phyloP scores from a whole-genome alignment of 2,797 vertebrate genomes.

The Phoeniculus purpureus region DNA sequence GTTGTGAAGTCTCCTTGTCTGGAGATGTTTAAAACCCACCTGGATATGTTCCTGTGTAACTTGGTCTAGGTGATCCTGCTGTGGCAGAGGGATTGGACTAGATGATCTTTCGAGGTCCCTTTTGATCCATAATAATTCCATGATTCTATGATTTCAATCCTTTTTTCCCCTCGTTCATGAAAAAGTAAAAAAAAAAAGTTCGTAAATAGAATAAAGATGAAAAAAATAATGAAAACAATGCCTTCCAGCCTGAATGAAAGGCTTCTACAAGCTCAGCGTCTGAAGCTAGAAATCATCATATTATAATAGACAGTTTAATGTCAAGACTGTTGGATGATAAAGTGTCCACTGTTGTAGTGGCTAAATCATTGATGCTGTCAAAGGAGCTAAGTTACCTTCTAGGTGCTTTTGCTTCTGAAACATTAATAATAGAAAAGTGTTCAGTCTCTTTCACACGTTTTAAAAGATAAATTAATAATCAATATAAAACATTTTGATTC shows the following conservation, averaged over 20 bases:
- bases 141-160: too few relatives aligned
- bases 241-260: neutral
- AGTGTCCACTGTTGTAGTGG: neutral
- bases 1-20: too few relatives aligned
- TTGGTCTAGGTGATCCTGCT: too few relatives aligned
- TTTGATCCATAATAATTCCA: too few relatives aligned
- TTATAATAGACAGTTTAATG: neutral
- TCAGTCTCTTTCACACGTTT: neutral
- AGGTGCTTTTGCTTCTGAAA: neutral
- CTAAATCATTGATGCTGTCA: neutral
- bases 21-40: too few relatives aligned
- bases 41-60: too few relatives aligned
- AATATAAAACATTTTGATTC: constrained; percentile 23
- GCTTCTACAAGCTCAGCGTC: neutral
- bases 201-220: neutral
- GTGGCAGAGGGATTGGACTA: too few relatives aligned
- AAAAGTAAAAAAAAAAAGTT: too few relatives aligned
- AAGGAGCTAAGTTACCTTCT: neutral
- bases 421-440: neutral
- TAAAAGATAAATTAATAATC: neutral
- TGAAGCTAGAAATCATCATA: neutral
- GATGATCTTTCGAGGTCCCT: too few relatives aligned
- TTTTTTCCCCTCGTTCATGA: too few relatives aligned
- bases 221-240: neutral
- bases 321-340: neutral